Conservation (phyloP, 1,140 invertebrate species). For the Lepidurus couesii region DNA sequence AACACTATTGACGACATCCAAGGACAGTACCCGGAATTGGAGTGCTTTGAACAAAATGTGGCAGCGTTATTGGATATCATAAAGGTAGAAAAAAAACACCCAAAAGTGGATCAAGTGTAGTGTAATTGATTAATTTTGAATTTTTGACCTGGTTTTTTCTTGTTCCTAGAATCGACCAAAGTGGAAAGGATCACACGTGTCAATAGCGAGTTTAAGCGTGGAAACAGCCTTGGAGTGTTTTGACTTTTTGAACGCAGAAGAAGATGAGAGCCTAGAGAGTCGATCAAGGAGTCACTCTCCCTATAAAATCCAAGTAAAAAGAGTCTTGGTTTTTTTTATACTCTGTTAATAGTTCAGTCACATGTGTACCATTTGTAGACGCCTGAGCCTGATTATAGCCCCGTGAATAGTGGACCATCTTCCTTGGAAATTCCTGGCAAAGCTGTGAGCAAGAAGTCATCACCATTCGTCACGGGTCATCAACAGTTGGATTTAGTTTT, state of each 20-base stretch:
- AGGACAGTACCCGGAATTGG: conserved; percentile 47
- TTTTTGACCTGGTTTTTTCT: background rate
- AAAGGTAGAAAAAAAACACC: conserved; percentile 29
- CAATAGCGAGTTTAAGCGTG: conserved; percentile 50
- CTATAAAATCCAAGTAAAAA: conserved; percentile 25
- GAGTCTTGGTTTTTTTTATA: background rate
- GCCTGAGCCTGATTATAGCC: conserved; percentile 26
- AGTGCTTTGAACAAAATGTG: conserved; percentile 45
- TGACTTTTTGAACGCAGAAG: conserved; percentile 51
- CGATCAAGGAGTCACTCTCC: background rate
- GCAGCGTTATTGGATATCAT: conserved; percentile 37
- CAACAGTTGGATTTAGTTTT: conserved; percentile 48
- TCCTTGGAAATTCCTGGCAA: conserved; percentile 23
- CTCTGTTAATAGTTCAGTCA: background rate
- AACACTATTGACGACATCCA: conserved; percentile 46
- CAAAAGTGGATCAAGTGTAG: background rate
- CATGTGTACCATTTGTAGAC: conserved; percentile 23
- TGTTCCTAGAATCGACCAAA: conserved; percentile 37
- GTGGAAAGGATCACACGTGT: conserved; percentile 42
- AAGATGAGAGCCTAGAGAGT: conserved; percentile 40
- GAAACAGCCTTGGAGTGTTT: conserved; percentile 53
- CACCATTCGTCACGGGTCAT: conserved; percentile 45
- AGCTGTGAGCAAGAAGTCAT: conserved; percentile 32
- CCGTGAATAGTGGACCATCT: conserved; percentile 7
- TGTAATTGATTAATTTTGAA: background rate